These are phyloP conservation scores for Gonocerus acuteangulatus DNA, from an alignment of 2,888 invertebrate species.

Conservation along the genomic window DNA sequence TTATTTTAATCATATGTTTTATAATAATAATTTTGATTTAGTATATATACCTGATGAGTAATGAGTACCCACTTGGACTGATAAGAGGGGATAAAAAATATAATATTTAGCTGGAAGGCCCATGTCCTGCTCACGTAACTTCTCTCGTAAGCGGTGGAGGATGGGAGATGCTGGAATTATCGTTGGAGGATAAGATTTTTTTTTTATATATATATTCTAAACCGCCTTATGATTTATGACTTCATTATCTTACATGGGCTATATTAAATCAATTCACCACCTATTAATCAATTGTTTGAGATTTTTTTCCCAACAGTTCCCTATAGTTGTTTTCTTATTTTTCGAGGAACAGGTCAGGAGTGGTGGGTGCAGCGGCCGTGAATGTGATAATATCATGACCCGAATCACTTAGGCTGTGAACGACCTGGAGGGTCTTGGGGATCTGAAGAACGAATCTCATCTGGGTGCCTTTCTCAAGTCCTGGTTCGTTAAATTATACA, in stretches of 20 bases:
- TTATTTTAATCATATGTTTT: no score
- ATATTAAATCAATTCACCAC: conserved; percentile 23
- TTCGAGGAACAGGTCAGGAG: neutral
- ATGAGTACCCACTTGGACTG: no score
- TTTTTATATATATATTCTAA: conserved; percentile 39
- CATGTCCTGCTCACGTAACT: no score
- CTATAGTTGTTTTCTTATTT: neutral
- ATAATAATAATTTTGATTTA: no score
- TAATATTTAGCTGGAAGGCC: no score
- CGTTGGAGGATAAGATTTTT: conserved; percentile 30
- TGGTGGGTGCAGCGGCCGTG: no score
- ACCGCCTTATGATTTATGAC: conserved; percentile 21
- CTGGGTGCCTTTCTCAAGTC: no score
- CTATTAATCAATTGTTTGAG: conserved; percentile 24
- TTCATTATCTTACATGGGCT: conserved; percentile 16
- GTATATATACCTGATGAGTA: no score
- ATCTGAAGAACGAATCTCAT: no score
- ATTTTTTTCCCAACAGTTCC: neutral
- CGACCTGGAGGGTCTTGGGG: neutral
- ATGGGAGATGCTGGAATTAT: neutral
- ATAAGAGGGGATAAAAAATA: no score
- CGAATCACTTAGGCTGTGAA: neutral
- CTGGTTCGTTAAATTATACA: no score
- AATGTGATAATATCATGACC: neutral
- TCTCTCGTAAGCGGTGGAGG: no score